These are phyloP conservation scores for Brienomyrus brachyistius DNA, from an alignment of 2,113 vertebrate species.

Conservation along the genomic window DNA sequence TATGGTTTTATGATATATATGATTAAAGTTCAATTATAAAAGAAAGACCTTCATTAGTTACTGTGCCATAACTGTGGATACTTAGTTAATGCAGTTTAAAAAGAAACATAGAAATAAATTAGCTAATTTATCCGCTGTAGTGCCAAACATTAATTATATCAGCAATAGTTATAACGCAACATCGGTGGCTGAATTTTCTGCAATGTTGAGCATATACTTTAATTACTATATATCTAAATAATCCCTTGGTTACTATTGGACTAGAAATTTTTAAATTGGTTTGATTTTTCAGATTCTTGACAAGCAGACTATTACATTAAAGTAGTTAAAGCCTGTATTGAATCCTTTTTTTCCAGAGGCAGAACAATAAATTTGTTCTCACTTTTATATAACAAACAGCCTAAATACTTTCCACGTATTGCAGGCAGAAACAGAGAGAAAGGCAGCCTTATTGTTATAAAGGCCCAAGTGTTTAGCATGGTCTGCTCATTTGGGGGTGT, in stretches of 20 bases:
- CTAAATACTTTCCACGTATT: not conserved
- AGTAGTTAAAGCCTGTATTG: not conserved
- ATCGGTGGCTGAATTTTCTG: not conserved
- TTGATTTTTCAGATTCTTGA: constrained; percentile 1
- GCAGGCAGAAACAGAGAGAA: not conserved
- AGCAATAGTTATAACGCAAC: not conserved
- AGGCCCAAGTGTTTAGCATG: not conserved
- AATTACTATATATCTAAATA: not conserved
- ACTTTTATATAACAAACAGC: not conserved
- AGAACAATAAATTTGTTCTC: not conserved
- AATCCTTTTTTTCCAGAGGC: not conserved
- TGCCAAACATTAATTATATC: not conserved
- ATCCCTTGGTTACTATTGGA: not conserved
- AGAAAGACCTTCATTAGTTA: not conserved
- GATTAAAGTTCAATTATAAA: not conserved
- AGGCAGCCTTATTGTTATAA: not conserved
- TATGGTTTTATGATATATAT: not conserved
- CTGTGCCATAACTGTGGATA: not conserved
- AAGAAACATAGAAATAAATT: not conserved
- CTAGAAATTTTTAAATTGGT: not conserved
- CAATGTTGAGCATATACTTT: not conserved
- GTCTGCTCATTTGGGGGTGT: not conserved
- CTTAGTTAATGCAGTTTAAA: not conserved
- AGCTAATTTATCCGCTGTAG: not conserved
- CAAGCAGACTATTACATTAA: not conserved